Evolutionary conservation across 1,140 invertebrate species (phyloP), one percentile per base, ranked within the genome.

Genomic region (Hesperophylax magnus): DNA sequence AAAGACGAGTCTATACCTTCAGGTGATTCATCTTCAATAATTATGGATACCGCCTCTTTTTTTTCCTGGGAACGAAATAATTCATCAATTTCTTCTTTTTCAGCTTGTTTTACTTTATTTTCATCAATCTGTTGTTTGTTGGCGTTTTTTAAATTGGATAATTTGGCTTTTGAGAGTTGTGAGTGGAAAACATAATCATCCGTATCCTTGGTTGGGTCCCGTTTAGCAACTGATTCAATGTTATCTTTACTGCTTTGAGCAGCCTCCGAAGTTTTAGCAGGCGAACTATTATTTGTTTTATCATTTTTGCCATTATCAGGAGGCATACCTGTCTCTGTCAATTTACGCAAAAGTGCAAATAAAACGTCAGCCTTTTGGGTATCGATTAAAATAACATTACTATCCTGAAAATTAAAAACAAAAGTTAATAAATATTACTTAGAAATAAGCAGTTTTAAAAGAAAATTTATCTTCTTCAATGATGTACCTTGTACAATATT

Each of bases 351-450:
- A 22, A 74, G 47, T 7, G 22, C 71, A 74, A 74, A 74, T 24
- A 74, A 53, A 74, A 74, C 24, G 27, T 74, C 22, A 56, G 71
- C 47, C 47, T 74, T 74, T 56, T 74, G 71, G 11, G 71, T 74
- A 74, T 74, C 71, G 11, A 74, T 74, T 17, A 74, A 22, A 74
- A 74, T 22, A 74, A 74, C 71, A 74, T 74, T 74, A 24, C 54
- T 74, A 54, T 54, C 71, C 71, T 74, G 47, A 56, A 54, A 74
- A 56, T 31, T 34, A 24, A 65, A 65, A 27, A 31, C 56, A 58
- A 58, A 58, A 58, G 0, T 18, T n/a, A 31, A 65, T 65, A 65
- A 34, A 65, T 65, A 31, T 11, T 3, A 47, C 11, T 11, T 14
- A 47, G 14, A 39, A 39, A 39, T 39, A 2, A 3, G 7, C 3